Base-by-base conservation (phyloP, 2,888 invertebrate species). In the Stenchaetothrips biformis region DNA sequence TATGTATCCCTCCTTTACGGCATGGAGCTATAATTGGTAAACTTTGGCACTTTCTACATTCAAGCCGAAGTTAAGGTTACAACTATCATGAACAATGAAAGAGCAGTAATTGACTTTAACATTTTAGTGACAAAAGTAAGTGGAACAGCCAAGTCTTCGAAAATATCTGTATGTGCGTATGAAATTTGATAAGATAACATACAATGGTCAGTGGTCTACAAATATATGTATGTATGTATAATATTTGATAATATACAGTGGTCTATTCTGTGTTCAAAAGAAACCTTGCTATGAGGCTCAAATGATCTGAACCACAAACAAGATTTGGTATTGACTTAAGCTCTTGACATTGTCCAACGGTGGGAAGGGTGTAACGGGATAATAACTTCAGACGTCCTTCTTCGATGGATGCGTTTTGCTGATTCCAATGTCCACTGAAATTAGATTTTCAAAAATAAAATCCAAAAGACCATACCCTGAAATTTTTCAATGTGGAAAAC, bases 301-400 rank as follows among this genome's bases (percentile, higher is more conserved):
- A 89, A 86, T 97, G 97, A 87, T 97, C 97, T 0, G 96, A 96
- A 0, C 94, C 94, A 80, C 91, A 89, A 2, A 87, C 87, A 77
- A 88, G 87, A 86, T 96, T 97, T 27, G 98, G 98, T 84, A 98
- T 90, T 11, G 85, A 85, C 1, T 88, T 92, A 48, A 90, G 85
- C 18, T 83, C 83, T 83, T 83, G 85, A 82, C 94, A 92, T 83
- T 95, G 90, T 0, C 85, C 83, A 0, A 87, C 86, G 0, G 91
- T 91, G 4, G 95, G 93, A 81, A 98, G 87, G 16, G 89, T 89
- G 81, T 93, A 92, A 4, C 91, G 88, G 9, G 91, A 89, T 62
- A 92, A 81, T 47, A 94, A 86, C 84, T 89, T 88, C 78, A 94
- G 85, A 86, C 89, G 87, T 13, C 88, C 88, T 83, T 88, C 88